These are phyloP conservation scores for Callimorpha dominula DNA, from an alignment of 2,888 invertebrate genomes.

Conservation along the genomic window DNA sequence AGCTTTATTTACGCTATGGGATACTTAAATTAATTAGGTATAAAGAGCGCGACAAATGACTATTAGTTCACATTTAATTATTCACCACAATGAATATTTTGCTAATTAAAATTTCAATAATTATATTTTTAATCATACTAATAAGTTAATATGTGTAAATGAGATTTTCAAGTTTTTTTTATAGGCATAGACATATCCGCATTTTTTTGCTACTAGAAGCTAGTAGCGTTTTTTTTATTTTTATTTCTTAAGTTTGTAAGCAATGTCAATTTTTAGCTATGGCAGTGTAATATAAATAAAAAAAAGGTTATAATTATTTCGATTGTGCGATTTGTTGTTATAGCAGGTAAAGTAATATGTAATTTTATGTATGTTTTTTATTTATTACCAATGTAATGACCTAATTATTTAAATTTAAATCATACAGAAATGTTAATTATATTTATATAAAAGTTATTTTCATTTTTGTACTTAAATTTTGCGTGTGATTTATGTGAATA, in stretches of 20 bases:
- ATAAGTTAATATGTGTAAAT: slow-evolving; percentile 5
- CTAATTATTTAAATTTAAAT: background rate
- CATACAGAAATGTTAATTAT: background rate
- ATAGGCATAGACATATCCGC: background rate
- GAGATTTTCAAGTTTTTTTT: slow-evolving; percentile 2
- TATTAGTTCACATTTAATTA: background rate
- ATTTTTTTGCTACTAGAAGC: background rate
- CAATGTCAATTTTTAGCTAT: background rate
- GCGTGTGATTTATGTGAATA: background rate
- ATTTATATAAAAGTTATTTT: background rate
- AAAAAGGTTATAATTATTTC: no score
- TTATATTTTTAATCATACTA: slow-evolving; percentile 3
- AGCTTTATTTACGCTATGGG: background rate
- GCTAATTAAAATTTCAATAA: background rate
- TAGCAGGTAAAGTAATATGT: background rate
- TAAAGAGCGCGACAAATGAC: background rate
- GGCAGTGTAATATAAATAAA: background rate
- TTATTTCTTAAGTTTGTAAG: background rate
- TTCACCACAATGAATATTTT: slow-evolving; percentile 1
- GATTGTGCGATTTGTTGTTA: background rate
- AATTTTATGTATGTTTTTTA: background rate
- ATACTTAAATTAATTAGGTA: background rate
- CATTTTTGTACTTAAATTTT: background rate
- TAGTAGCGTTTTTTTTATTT: background rate
- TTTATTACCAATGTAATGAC: background rate